Evolutionary conservation across 2,888 invertebrate species (phyloP).

Genomic region (Odontocerum albicorne): DNA sequence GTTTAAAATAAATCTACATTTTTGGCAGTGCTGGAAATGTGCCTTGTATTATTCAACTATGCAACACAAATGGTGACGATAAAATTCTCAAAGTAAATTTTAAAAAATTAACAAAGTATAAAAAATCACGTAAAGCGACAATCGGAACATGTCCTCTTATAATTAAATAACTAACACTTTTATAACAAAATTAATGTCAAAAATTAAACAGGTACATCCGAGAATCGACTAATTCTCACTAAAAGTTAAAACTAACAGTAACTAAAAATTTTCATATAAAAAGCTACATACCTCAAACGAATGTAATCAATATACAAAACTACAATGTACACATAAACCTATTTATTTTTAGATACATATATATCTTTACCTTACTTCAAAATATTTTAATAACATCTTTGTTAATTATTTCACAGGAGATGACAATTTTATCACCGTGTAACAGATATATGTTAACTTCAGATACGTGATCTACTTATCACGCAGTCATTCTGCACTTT

Average conservation of each 20-base stretch:
- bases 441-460: no score
- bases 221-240: constrained; percentile 56
- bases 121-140: constrained; percentile 9
- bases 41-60: constrained; percentile 48
- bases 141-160: constrained; percentile 5
- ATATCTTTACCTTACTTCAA: no score
- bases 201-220: constrained; percentile 60
- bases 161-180: constrained; percentile 28
- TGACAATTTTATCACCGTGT: no score
- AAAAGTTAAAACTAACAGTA: constrained; percentile 54
- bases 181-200: constrained; percentile 31
- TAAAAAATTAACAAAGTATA: constrained; percentile 6
- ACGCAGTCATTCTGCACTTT: no score
- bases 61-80: background rate
- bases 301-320: background rate
- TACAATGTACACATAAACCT: background rate
- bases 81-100: background rate
- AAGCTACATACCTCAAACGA: constrained; percentile 40
- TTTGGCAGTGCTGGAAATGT: constrained; percentile 59
- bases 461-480: no score
- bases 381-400: no score
- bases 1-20: background rate
- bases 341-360: no score
- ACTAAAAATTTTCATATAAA: constrained; percentile 51
- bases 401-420: no score